phyloP scores from a whole-genome alignment of 23 tunicate genomes.

The Trididemnum clinides region DNA sequence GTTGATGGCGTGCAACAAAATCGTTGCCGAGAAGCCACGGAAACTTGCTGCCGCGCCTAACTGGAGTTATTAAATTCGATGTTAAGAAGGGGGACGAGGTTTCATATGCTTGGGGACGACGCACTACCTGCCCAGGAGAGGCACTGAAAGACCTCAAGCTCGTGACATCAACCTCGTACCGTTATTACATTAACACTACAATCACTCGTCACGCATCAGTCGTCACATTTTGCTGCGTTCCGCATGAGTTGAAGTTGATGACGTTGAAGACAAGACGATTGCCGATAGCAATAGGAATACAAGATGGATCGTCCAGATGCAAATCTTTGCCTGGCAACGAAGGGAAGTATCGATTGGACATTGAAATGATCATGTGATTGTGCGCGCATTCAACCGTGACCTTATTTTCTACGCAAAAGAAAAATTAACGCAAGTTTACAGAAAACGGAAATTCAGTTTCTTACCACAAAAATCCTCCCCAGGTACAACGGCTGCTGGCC shows the following conservation, averaged over 20 bases:
- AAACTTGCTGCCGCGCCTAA: too few relatives aligned
- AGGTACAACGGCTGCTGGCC: not conserved
- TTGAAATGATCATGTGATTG: constrained; percentile 35
- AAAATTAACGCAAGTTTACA: not conserved
- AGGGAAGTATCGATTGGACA: not conserved
- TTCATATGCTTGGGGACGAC: too few relatives aligned
- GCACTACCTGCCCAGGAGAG: too few relatives aligned
- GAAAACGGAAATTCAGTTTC: not conserved
- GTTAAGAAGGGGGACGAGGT: too few relatives aligned
- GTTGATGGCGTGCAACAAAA: too few relatives aligned
- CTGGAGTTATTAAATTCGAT: too few relatives aligned
- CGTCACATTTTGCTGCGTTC: constrained; percentile 29
- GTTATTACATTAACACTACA: too few relatives aligned
- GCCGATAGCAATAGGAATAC: constrained; percentile 39
- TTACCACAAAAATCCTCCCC: not conserved
- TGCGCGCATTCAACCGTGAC: constrained; percentile 56
- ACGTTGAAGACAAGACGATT: constrained; percentile 29
- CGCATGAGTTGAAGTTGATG: constrained; percentile 31
- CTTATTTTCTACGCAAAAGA: not conserved
- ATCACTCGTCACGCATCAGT: too few relatives aligned
- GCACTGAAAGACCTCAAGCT: too few relatives aligned
- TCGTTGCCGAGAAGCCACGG: too few relatives aligned
- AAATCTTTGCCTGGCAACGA: not conserved
- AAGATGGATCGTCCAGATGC: constrained; percentile 26
- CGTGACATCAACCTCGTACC: too few relatives aligned